Conservation (phyloP, 2,113 vertebrate species). For the Hoplias malabaricus region DNA sequence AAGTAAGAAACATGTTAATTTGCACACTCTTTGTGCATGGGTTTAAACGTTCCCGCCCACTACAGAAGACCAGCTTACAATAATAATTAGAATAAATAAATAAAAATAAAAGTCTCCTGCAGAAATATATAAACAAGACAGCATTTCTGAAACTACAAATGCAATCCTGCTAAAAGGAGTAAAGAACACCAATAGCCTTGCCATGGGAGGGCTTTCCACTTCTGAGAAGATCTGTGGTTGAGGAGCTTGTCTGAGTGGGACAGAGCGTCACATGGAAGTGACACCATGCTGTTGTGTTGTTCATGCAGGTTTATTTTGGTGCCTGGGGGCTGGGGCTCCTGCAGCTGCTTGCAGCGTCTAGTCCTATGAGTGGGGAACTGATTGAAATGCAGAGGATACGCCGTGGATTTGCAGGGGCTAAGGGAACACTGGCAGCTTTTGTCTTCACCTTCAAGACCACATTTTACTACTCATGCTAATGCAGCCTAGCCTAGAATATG, state of each 20-base stretch:
- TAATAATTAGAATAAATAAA: neutral
- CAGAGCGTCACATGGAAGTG: neutral
- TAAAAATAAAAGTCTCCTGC: neutral
- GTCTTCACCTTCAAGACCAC: slow-evolving; percentile 52
- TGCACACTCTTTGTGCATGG: slow-evolving; percentile 52
- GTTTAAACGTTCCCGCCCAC: slow-evolving; percentile 37
- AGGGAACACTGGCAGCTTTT: slow-evolving; percentile 66
- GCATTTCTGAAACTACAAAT: neutral
- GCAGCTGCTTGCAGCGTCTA: slow-evolving; percentile 49
- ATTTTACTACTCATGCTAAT: slow-evolving; percentile 49
- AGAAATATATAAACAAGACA: neutral
- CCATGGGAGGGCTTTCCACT: neutral
- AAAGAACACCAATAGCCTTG: neutral
- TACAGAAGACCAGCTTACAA: slow-evolving; percentile 14
- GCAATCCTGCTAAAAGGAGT: neutral
- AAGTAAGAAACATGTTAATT: slow-evolving; percentile 72
- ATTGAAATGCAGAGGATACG: slow-evolving; percentile 70
- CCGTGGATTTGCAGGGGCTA: slow-evolving; percentile 53
- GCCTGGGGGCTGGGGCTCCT: slow-evolving; percentile 48
- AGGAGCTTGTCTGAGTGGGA: neutral
- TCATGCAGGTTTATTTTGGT: slow-evolving; percentile 31
- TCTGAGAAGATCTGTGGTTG: neutral
- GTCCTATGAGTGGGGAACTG: slow-evolving; percentile 57
- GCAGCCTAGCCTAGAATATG: slow-evolving; percentile 49
- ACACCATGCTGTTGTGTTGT: slow-evolving; percentile 1